Conservation (phyloP, 1,140 invertebrate genomes). For the Pseudomyrmex concolor region DNA sequence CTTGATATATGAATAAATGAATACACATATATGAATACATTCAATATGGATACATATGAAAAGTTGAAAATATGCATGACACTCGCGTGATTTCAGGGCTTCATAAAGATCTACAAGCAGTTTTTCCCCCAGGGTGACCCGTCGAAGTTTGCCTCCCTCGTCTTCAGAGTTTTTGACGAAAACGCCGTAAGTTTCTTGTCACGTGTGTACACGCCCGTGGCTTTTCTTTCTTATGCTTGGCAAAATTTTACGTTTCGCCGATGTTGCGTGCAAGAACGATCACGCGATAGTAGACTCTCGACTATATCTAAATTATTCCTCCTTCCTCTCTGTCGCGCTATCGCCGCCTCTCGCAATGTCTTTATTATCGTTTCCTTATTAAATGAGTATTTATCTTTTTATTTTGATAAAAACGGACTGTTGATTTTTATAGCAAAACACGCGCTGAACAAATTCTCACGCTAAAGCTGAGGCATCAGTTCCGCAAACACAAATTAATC, state of each 20-base stretch:
- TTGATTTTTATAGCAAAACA: conserved; percentile 16
- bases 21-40: background rate
- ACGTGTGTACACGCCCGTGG: background rate
- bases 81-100: conserved; percentile 90
- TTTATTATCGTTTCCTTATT: conserved; percentile 28
- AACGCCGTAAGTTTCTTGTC: conserved; percentile 93
- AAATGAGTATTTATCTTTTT: background rate
- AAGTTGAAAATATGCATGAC: conserved; percentile 26
- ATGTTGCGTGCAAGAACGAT: conserved; percentile 16
- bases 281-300: conserved; percentile 23
- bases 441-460: background rate
- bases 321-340: background rate
- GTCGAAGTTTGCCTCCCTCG: conserved; percentile 97
- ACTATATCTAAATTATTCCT: conserved; percentile 23
- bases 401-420: background rate
- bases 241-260: background rate
- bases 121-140: conserved; percentile 99
- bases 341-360: background rate
- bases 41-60: background rate
- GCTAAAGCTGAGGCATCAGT: background rate
- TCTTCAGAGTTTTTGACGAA: conserved; percentile 99
- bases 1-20: conserved; percentile 5
- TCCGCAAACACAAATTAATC: background rate
- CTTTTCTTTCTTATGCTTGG: background rate
- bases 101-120: conserved; percentile 99